These are phyloP conservation scores for Andricus grossulariae DNA, from an alignment of 1,140 invertebrate species.

Conservation along the genomic window DNA sequence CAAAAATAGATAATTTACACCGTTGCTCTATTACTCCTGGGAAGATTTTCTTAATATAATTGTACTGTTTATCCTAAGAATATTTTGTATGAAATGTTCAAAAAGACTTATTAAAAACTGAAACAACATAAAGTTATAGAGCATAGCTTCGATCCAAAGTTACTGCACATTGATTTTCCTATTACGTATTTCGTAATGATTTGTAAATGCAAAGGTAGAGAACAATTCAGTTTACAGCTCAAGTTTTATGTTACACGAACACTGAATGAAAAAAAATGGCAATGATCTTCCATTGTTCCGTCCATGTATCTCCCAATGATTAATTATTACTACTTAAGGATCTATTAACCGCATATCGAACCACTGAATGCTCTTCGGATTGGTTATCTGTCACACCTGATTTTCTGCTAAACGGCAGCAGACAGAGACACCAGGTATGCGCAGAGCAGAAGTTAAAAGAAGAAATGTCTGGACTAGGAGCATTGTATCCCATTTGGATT, in stretches of 20 bases:
- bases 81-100: too few relatives aligned
- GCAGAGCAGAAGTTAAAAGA: neutral
- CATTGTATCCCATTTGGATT: slow-evolving; percentile 10
- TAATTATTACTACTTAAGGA: slow-evolving; percentile 22
- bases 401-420: neutral
- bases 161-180: too few relatives aligned
- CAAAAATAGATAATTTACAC: too few relatives aligned
- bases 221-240: neutral
- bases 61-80: too few relatives aligned
- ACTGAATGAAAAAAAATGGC: neutral
- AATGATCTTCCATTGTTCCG: slow-evolving; percentile 12
- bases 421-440: neutral
- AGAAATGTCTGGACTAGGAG: neutral
- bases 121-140: too few relatives aligned
- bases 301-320: slow-evolving; percentile 1
- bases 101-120: too few relatives aligned
- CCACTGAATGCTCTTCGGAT: neutral
- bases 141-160: too few relatives aligned
- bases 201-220: too few relatives aligned
- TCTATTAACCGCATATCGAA: slow-evolving; percentile 14
- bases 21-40: too few relatives aligned
- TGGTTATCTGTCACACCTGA: slow-evolving; percentile 15
- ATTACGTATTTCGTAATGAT: too few relatives aligned
- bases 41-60: too few relatives aligned
- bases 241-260: neutral